A percentile compares a stretch with the other conserved stretches of the same genome.
Conservation (phyloP, 2,888 invertebrate genomes). For the Theodoxus fluviatilis region DNA sequence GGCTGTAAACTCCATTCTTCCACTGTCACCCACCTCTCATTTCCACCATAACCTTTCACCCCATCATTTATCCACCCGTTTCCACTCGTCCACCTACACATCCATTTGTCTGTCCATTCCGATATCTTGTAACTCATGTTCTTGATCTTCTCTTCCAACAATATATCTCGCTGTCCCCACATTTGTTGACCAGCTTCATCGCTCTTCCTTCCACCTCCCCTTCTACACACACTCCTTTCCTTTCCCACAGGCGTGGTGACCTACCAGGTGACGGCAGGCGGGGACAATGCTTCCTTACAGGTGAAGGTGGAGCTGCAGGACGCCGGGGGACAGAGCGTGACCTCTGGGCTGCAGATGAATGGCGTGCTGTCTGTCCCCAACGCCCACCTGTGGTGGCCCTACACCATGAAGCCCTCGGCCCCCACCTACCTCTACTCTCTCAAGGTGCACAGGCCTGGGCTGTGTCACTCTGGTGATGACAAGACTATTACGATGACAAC, state of each 20-base stretch:
- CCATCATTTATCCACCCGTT: too few species aligned
- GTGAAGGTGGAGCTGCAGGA: constrained; percentile 45
- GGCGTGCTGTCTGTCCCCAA: constrained; percentile 74
- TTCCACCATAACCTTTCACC: too few species aligned
- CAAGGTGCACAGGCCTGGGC: too few species aligned
- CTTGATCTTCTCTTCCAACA: too few species aligned
- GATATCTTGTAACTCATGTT: too few species aligned
- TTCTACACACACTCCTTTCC: too few species aligned
- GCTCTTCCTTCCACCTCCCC: not conserved
- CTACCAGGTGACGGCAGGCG: constrained; percentile 38
- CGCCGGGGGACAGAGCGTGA: constrained; percentile 44
- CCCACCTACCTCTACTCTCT: constrained; percentile 42
- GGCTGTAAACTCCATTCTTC: too few species aligned
- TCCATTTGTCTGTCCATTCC: too few species aligned
- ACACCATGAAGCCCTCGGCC: constrained; percentile 73
- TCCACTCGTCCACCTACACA: too few species aligned
- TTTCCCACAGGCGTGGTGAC: constrained; percentile 44
- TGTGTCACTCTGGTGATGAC: too few species aligned
- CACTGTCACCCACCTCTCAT: too few species aligned
- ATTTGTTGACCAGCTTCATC: not conserved
- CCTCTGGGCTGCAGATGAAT: constrained; percentile 60
- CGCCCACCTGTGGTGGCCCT: constrained; percentile 91
- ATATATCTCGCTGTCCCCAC: not conserved
- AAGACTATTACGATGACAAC: constrained; percentile 25
- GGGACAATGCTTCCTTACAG: constrained; percentile 22